Evolutionary conservation across 2,888 invertebrate genomes (phyloP), one percentile per base, ranked within the genome.

Genomic region (Spodoptera picta): DNA sequence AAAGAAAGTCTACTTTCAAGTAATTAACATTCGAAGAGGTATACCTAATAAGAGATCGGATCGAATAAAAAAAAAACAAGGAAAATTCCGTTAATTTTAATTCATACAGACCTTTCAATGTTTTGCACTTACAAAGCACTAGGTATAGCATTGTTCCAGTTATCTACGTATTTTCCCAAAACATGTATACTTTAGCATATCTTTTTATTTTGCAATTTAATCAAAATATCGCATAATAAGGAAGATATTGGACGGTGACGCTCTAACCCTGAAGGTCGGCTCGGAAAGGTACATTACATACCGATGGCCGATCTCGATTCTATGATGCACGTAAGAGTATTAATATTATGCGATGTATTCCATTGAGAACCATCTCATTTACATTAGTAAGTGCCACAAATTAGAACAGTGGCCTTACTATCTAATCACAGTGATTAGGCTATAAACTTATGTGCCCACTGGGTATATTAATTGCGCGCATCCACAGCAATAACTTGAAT

Each of bases 401-500:
- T 85, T 83, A 84, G 83, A 84, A 65, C 82, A 80, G 70, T 79
- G 87, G 77, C 87, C 88, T 88, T 88, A 85, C 83, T 80, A 85
- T 83, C 85, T 84, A 83, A 77, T 73, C 57, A 77, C 63, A 69
- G 68, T 69, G 50, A 73, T 72, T 70, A 70, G 53, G 41, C 56
- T 69, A 49, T 45, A 45, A 65, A 43, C 19, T 67, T 72, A 62
- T 48, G 57, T 70, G 55, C 54, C 44, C 42, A 47, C 44, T 47
- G 54, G 41, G 54, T 50, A 43, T 59, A 60, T 56, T 65, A 69
- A 70, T 70, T 69, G 65, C 65, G 48, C 14, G 7, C 46, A 58
- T 70, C 64, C 54, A 69, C 48, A 57, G 50, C 27, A 55, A 46
- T 65, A 65, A 27, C 19, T 61, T 45, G 55, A 23, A 57, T 69